These are phyloP conservation scores for Drosophila longiperda DNA, from an alignment of 2,888 invertebrate genomes.

Conservation along the genomic window DNA sequence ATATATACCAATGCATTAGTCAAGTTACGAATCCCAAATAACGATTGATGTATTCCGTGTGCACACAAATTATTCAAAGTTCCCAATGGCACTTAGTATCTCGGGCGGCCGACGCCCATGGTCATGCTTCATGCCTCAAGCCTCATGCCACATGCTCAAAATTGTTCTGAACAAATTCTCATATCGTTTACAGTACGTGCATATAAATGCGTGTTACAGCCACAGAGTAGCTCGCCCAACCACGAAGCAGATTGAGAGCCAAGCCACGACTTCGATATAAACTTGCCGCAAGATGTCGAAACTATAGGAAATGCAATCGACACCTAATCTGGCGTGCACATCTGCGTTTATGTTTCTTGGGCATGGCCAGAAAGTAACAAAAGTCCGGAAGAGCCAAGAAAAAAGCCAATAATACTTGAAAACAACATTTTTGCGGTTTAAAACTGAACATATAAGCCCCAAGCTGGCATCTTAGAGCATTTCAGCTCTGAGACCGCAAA, in stretches of 20 bases:
- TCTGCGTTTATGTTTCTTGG: constrained; percentile 45
- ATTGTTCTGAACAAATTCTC: constrained; percentile 50
- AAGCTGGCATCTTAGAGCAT: constrained; percentile 19
- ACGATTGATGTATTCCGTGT: constrained; percentile 31
- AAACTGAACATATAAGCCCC: constrained; percentile 39
- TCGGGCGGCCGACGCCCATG: constrained; percentile 15
- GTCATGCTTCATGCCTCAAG: constrained; percentile 1
- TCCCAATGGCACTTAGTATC: constrained; percentile 20
- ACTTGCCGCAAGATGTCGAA: constrained; percentile 60
- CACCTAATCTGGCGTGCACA: constrained; percentile 63
- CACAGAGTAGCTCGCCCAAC: background rate
- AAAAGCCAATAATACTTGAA: background rate
- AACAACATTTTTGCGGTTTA: constrained; percentile 25
- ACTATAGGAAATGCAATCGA: constrained; percentile 65
- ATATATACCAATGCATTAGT: constrained; percentile 16
- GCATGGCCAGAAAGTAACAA: constrained; percentile 19
- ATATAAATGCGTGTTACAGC: constrained; percentile 61
- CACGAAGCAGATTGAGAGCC: background rate
- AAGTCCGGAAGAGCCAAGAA: too few species aligned
- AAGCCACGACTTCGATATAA: constrained; percentile 12
- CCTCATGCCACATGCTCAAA: constrained; percentile 35
- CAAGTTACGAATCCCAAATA: constrained; percentile 35
- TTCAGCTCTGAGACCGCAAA: constrained; percentile 25
- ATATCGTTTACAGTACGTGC: constrained; percentile 69
- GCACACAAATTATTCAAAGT: constrained; percentile 40